phyloP scores from a whole-genome alignment of 2,888 invertebrate species.

The Prosopocoilus inquinatus region DNA sequence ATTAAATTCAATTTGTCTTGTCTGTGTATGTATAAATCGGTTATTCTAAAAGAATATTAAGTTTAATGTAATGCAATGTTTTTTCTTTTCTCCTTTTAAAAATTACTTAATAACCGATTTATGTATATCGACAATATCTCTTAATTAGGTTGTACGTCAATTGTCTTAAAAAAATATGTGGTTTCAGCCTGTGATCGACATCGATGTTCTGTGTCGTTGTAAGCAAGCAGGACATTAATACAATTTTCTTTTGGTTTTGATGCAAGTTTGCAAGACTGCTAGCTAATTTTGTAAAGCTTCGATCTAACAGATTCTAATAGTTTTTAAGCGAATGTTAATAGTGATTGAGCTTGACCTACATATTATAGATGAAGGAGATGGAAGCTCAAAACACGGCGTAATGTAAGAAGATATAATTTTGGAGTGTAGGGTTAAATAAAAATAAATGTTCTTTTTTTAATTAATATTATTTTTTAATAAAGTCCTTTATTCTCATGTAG shows the following conservation, averaged over 20 bases:
- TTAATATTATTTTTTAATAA: slow-evolving; percentile 1
- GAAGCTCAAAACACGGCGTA: not conserved
- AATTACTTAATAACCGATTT: too few species aligned
- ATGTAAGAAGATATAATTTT: not conserved
- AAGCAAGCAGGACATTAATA: not conserved
- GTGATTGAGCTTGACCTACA: not conserved
- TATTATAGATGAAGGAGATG: too few species aligned
- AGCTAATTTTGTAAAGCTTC: slow-evolving; percentile 9
- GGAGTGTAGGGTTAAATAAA: not conserved
- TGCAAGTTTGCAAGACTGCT: slow-evolving; percentile 9
- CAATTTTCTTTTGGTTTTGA: not conserved
- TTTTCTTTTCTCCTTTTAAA: too few species aligned
- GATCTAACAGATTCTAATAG: slow-evolving; percentile 10
- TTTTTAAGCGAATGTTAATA: not conserved
- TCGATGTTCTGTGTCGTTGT: not conserved
- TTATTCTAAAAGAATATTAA: too few species aligned
- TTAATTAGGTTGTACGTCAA: too few species aligned
- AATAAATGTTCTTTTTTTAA: not conserved
- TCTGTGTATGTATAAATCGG: too few species aligned
- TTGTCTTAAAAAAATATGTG: too few species aligned
- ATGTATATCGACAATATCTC: too few species aligned
- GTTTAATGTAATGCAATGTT: too few species aligned
- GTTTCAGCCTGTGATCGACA: too few species aligned
- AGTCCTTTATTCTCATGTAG: not conserved
- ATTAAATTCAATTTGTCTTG: too few species aligned